These are phyloP conservation scores for Hystrix brachyura DNA, from an alignment of 2,113 vertebrate species.

Conservation along the genomic window DNA sequence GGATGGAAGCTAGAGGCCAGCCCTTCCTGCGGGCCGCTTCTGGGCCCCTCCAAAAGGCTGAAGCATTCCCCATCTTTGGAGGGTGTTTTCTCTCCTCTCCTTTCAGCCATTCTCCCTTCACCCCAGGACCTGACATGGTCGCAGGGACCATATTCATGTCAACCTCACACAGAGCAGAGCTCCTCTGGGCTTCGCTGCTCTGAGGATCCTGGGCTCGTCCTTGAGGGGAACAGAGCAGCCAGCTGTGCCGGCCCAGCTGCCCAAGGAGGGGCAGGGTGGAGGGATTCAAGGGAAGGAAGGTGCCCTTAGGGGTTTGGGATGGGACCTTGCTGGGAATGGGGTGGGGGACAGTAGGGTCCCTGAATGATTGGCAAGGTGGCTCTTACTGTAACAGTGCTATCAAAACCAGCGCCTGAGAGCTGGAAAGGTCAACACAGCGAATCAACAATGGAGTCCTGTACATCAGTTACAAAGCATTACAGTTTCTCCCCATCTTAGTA, in stretches of 20 bases:
- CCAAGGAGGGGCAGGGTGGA: neutral
- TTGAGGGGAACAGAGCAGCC: neutral
- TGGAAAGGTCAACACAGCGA: neutral
- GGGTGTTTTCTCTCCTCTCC: neutral
- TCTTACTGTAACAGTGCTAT: neutral
- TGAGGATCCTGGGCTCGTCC: neutral
- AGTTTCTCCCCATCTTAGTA: neutral
- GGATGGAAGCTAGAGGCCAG: neutral
- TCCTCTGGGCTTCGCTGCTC: neutral
- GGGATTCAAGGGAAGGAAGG: neutral
- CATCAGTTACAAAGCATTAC: neutral
- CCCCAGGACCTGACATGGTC: neutral
- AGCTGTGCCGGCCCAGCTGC: neutral
- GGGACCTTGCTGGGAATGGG: rapidly evolving
- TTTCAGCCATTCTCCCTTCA: rapidly evolving
- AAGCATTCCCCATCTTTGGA: neutral
- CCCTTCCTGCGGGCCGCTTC: neutral
- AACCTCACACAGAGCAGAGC: rapidly evolving
- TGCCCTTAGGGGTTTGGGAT: too few species aligned
- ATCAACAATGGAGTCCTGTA: neutral
- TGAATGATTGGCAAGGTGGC: neutral
- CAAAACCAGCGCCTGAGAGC: neutral
- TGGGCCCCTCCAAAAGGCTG: neutral
- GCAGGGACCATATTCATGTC: neutral
- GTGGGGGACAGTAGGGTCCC: neutral